Evolutionary conservation across 2,888 invertebrate species (phyloP).

Genomic region (Agonopterix arenella): DNA sequence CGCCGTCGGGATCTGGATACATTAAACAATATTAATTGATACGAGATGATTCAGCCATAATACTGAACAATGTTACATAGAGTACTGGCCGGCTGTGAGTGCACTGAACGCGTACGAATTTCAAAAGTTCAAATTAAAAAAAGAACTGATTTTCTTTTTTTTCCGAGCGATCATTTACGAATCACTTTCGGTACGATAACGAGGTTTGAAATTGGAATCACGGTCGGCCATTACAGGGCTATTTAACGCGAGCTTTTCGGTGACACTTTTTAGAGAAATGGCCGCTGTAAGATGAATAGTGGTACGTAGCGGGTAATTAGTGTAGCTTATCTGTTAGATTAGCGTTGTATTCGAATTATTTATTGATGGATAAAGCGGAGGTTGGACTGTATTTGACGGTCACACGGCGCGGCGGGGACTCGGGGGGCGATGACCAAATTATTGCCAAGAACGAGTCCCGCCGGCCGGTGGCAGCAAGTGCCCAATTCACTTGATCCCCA

Average conservation of each 20-base stretch:
- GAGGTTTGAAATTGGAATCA: conserved; percentile 69
- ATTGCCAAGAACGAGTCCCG: conserved; percentile 63
- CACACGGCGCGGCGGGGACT: conserved; percentile 22
- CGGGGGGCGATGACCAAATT: conserved; percentile 66
- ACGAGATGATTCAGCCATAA: conserved; percentile 56
- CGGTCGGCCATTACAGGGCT: conserved; percentile 48
- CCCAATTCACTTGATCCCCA: conserved; percentile 36
- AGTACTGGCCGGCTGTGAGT: conserved; percentile 21
- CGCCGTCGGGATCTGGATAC: conserved; percentile 54
- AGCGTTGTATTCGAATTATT: conserved; percentile 29
- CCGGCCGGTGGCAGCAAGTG: conserved; percentile 25
- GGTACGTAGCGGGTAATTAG: conserved; percentile 48
- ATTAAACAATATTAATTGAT: conserved; percentile 71
- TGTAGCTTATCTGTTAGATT: conserved; percentile 48
- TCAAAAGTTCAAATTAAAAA: conserved; percentile 38
- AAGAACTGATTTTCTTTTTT: conserved; percentile 29
- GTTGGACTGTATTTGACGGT: conserved; percentile 8
- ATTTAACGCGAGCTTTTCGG: conserved; percentile 48
- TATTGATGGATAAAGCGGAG: conserved; percentile 14
- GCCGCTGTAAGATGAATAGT: conserved; percentile 42
- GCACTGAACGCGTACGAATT: conserved; percentile 34
- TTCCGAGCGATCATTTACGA: conserved; percentile 23
- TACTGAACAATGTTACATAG: conserved; percentile 40
- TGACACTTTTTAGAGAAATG: conserved; percentile 47
- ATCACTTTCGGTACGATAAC: conserved; percentile 37